Evolutionary conservation across 2,113 vertebrate genomes (phyloP), one percentile per base, ranked within the genome.

Genomic region (Romanogobio albipinnatus): DNA sequence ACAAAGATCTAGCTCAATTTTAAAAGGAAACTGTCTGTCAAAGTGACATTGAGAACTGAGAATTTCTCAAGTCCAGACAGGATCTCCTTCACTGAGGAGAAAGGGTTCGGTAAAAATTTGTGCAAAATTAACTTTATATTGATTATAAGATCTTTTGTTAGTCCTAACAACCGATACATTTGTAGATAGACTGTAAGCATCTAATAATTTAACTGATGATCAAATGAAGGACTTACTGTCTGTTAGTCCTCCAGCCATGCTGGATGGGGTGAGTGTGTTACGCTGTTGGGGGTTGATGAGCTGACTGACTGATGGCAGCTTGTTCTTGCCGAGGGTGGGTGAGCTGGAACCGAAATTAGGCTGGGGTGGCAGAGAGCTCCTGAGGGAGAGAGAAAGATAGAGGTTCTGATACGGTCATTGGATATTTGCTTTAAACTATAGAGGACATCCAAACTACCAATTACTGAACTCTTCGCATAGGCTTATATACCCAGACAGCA

Each of bases 291-390:
- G 97, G 93, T 99, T 99, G 90, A 99, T 99, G 53, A 99, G 96
- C 92, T 99, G 98, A 92, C 98, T 99, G 94, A 99, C 98, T 0
- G 98, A 99, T n/a, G 98, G 98, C 86, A 99, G 94, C 92, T 99
- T 99, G 96, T 99, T 99, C 90, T 99, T 99, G 91, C 95, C 93
- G 66, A 98, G 96, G 0, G 98, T 96, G 0, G 98, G 97, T 45
- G 98, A 99, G 91, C 61, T 95, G 92, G 96, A 97, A 76, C 97
- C 97, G 0, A 95, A 99, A 1, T 95, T 91, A 15, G 96, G 91
- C 90, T 97, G 98, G 0, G 96, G 95, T 87, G 96, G 96, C 93
- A 99, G 94, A 4, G 97, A 96, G 59, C 94, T 96, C 93, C 98
- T 99, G 93, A 87, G 92, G 94, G 73, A 89, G 78, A 93, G 87